Evolutionary conservation across 2,797 vertebrate species (phyloP), one percentile per base, ranked within the genome.

Genomic region (Hapalemur alaotrensis): DNA sequence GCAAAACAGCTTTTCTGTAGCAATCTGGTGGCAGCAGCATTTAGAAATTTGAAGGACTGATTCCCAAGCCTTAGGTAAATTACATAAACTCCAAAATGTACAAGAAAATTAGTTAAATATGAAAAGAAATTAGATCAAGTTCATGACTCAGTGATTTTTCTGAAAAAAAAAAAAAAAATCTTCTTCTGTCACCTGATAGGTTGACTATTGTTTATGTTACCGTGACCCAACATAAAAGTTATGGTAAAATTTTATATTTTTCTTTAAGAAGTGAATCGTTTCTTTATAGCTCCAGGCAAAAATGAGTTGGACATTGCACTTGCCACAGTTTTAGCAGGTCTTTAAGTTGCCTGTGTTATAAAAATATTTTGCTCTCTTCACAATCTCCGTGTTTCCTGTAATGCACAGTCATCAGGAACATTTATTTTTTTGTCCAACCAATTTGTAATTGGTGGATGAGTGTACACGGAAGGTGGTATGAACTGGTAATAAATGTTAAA

Each of bases 1-100:
- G 94, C 94, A 93, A 95, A 96, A 93, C 13, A 54, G 23, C 13
- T 48, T 84, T 87, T 92, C 67, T 82, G 20, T 9, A 95, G 41
- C 94, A 94, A 73, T 95, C 80, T 97, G 83, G 57, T 94, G 35
- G 80, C 38, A 94, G 41, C 23, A 88, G 7, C n/a, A 41, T 93
- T 88, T 95, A 89, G 57, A 75, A 85, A 32, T 78, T 43, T 76
- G 12, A 79, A 35, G 10, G 12, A 50, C 48, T 13, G 15, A 46
- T 57, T 79, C 57, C 52, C 30, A 48, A 75, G 61, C 7, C 61
- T 93, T 75, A 10, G 61, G 7, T 54, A 95, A 90, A 78, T 52
- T 17, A 18, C 8, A 83, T 75, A 63, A 90, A 79, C 72, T 83
- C 41, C 5, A 80, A 52, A 46, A 41, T 69, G 4, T 87, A 75